Percentiles rank a stretch among this genome's conserved stretches.
These are phyloP conservation scores for Pollenia amentaria DNA, from an alignment of 2,888 invertebrate species.

Conservation along the genomic window DNA sequence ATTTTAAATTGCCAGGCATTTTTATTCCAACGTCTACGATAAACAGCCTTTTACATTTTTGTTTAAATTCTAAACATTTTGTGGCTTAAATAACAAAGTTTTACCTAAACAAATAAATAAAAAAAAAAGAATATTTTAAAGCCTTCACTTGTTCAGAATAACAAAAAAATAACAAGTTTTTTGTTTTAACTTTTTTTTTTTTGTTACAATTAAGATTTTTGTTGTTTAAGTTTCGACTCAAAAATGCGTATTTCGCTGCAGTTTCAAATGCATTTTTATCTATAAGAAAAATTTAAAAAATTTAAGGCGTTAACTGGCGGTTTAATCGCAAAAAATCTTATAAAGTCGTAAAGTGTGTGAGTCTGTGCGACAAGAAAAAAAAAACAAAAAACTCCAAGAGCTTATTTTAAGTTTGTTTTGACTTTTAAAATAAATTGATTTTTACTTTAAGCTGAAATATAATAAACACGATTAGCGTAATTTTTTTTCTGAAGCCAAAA, in stretches of 20 bases:
- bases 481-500: background rate
- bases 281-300: conserved; percentile 51
- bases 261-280: conserved; percentile 43
- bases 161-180: conserved; percentile 49
- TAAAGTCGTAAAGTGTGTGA: conserved; percentile 16
- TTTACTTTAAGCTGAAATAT: background rate
- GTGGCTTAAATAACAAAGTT: conserved; percentile 4
- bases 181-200: background rate
- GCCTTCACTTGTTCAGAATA: conserved; percentile 52
- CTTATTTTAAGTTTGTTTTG: background rate
- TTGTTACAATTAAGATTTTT: conserved; percentile 63
- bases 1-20: conserved; percentile 35
- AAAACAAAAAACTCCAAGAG: too few relatives aligned
- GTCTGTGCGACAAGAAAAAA: background rate
- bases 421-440: background rate
- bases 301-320: conserved; percentile 67
- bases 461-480: background rate
- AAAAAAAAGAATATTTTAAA: conserved; percentile 28
- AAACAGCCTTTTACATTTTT: conserved; percentile 59
- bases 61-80: background rate
- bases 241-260: conserved; percentile 48
- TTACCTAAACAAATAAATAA: background rate
- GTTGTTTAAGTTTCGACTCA: conserved; percentile 16
- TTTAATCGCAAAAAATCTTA: conserved; percentile 60
- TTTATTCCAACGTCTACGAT: conserved; percentile 5